Conservation (phyloP, 2,113 vertebrate genomes). For the Myotis davidii region DNA sequence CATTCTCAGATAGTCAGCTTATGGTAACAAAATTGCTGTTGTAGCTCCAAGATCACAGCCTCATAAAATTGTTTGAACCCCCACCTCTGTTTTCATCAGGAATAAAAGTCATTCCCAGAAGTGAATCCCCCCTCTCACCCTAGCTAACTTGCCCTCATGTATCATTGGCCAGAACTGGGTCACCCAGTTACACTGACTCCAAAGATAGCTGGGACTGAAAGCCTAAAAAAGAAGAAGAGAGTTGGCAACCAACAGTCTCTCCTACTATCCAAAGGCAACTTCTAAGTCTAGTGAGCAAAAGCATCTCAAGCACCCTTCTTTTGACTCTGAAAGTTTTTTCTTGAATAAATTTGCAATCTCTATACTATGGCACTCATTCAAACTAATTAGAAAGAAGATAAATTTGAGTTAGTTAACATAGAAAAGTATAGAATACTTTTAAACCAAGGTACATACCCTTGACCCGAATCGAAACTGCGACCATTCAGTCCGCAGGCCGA, state of each 20-base stretch:
- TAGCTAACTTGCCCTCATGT: neutral
- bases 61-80: neutral
- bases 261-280: neutral
- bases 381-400: neutral
- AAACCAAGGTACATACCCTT: too few species aligned
- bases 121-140: neutral
- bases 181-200: neutral
- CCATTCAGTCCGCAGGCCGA: too few species aligned
- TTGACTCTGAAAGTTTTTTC: neutral
- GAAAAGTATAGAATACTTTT: neutral
- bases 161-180: constrained; percentile 5
- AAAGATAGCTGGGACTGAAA: neutral
- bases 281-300: neutral
- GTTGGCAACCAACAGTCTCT: neutral
- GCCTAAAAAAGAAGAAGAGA: neutral
- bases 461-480: too few species aligned
- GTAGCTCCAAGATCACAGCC: neutral
- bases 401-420: neutral
- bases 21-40: constrained; percentile 1
- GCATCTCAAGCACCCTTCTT: neutral
- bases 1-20: neutral
- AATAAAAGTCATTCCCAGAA: neutral
- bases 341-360: neutral
- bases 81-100: neutral
- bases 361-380: neutral